Evolutionary conservation across 1,140 invertebrate species (phyloP).

Genomic region (Aplysia californica): DNA sequence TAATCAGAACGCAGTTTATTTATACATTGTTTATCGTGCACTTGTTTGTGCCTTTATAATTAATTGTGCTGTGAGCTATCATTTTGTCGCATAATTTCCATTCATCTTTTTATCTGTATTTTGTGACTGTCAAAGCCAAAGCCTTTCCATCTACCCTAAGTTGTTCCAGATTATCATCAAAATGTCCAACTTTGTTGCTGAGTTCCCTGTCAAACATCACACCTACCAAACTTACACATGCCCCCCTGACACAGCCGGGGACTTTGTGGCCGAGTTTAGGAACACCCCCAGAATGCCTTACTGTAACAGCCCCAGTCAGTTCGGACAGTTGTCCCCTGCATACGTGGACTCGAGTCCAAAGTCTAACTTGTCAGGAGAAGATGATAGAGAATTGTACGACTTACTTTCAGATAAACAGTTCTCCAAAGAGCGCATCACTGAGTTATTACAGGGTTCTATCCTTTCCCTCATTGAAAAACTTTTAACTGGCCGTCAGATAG

Average conservation of each 20-base stretch:
- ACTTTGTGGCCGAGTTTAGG: slow-evolving; percentile 4
- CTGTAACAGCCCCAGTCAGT: slow-evolving; percentile 3
- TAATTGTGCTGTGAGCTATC: no score
- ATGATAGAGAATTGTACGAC: background rate
- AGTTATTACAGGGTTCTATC: background rate
- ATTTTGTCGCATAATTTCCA: no score
- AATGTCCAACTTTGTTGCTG: background rate
- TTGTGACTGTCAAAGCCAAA: no score
- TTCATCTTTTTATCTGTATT: no score
- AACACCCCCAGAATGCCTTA: slow-evolving; percentile 3
- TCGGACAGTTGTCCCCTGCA: no score
- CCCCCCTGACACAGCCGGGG: background rate
- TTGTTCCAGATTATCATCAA: background rate
- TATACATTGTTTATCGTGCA: no score
- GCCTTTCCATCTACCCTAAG: no score
- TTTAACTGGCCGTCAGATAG: background rate
- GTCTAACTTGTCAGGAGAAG: background rate
- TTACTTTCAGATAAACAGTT: background rate
- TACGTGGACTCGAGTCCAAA: no score
- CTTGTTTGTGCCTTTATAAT: no score
- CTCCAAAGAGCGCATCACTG: background rate
- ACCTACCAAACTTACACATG: background rate
- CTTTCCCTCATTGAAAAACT: slow-evolving; percentile 6
- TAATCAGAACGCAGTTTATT: no score
- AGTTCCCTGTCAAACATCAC: background rate